Evolutionary conservation across 2,113 vertebrate genomes (phyloP).

Genomic region (Anhinga rufa): DNA sequence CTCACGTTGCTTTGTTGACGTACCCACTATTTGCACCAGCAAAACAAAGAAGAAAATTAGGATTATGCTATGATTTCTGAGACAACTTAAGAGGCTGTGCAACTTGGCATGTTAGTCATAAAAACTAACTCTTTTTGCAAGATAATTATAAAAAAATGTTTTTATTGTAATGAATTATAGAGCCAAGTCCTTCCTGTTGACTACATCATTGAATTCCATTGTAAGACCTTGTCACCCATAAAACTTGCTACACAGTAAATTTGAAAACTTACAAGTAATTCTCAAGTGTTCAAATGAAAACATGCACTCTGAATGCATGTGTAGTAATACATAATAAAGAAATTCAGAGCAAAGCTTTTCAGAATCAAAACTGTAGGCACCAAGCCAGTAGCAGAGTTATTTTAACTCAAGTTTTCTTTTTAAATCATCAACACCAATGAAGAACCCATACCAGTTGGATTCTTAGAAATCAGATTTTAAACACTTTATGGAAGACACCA

Average conservation of each 20-base stretch:
- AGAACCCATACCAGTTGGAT: not conserved
- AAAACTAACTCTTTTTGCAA: not conserved
- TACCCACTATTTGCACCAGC: not conserved
- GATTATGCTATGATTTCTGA: not conserved
- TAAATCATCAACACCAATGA: not conserved
- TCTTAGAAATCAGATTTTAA: not conserved
- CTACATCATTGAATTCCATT: not conserved
- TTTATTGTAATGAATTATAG: not conserved
- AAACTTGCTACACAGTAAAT: slow-evolving; percentile 4
- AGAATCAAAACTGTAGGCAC: not conserved
- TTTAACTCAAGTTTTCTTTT: not conserved
- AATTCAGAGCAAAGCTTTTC: not conserved
- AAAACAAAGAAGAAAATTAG: not conserved
- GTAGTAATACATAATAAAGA: not conserved
- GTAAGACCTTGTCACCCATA: not conserved
- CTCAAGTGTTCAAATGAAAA: slow-evolving; percentile 20
- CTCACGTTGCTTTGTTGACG: not conserved
- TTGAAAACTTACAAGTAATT: not conserved
- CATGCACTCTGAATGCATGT: not conserved
- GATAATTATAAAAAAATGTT: not conserved
- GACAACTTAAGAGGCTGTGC: not conserved
- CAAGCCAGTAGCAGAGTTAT: not conserved
- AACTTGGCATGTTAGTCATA: not conserved
- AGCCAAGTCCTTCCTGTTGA: not conserved
- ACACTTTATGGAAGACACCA: not conserved